Base-by-base conservation (phyloP, 2,797 vertebrate genomes). In the Peromyscus melanophrys region DNA sequence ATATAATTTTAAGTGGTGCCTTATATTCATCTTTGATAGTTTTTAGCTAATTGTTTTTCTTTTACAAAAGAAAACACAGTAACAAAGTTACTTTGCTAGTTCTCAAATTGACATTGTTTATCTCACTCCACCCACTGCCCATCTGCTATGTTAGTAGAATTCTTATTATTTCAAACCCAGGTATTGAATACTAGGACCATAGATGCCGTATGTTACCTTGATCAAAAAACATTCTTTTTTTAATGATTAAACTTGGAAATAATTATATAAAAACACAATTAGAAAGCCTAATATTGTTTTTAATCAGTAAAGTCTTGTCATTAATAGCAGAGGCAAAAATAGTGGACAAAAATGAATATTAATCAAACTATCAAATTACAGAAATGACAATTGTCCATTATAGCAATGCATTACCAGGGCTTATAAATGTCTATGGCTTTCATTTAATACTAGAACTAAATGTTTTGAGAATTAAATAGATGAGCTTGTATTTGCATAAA, bases 351-450 rank as follows among this genome's bases (percentile, higher is more conserved):
- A 98, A 98, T 98, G 97, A 97, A 97, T 97, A 95, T 93, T 95
- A 97, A 81, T 92, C 95, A 73, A 98, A 97, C 94, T 98, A 99
- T 98, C 97, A 97, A 97, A 97, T 98, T 98, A 98, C 97, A 99
- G 98, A 99, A 98, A 95, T 99, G 98, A 98, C 99, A 99, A 99
- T 99, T 98, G 98, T 97, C 98, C 98, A 98, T 98, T 96, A 98
- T 99, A 98, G 98, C 97, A 99, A 97, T 88, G 98, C 43, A 90
- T 89, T 93, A 96, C 0, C 69, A 65, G 27, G 96, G 40, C 11
- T 84, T 97, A 29, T n/a, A 46, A 96, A 90, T 31, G 25, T 1
- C 0, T 93, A 95, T 96, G 49, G 49, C 97, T 98, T 98, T 93
- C 57, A 80, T 63, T 94, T 92, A 17, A 96, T 88, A 91, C 4